phyloP scores from a whole-genome alignment of 2,888 invertebrate genomes.

The Azorinus chamasolen region DNA sequence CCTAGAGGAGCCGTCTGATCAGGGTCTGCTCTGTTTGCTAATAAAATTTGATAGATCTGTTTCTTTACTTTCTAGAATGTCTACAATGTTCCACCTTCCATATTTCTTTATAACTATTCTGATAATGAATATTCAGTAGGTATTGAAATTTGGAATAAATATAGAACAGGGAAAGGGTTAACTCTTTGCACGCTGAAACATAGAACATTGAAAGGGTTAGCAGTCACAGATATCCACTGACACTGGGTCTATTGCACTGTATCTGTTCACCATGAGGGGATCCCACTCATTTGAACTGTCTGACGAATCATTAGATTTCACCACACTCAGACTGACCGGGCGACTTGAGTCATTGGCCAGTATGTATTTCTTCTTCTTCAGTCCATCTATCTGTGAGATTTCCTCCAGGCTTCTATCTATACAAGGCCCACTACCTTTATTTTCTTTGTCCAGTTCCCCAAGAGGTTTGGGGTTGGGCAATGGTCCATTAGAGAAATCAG shows the following conservation, averaged over 20 bases:
- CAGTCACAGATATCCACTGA: slow-evolving; percentile 62
- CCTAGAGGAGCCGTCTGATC: too few relatives aligned
- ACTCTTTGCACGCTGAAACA: too few relatives aligned
- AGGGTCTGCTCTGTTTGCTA: too few relatives aligned
- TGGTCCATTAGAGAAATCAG: slow-evolving; percentile 51
- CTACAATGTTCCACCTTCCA: too few relatives aligned
- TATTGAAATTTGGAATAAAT: too few relatives aligned
- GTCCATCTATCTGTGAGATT: slow-evolving; percentile 71
- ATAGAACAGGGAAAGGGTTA: too few relatives aligned
- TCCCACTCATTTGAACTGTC: slow-evolving; percentile 32
- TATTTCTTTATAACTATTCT: too few relatives aligned
- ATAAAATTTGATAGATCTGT: too few relatives aligned
- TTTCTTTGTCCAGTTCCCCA: slow-evolving; percentile 55
- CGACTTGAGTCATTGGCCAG: slow-evolving; percentile 39
- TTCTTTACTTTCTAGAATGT: too few relatives aligned
- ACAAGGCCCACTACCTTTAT: slow-evolving; percentile 75
- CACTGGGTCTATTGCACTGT: slow-evolving; percentile 62
- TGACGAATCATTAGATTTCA: slow-evolving; percentile 34
- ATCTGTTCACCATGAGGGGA: slow-evolving; percentile 48
- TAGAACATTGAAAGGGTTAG: slow-evolving; percentile 12
- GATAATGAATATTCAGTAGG: too few relatives aligned
- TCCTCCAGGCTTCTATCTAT: slow-evolving; percentile 82
- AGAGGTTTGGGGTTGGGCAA: slow-evolving; percentile 65
- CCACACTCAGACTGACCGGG: slow-evolving; percentile 61
- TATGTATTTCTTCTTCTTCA: slow-evolving; percentile 60